Base-by-base conservation (phyloP, 2,888 invertebrate genomes). In the Merodon equestris region DNA sequence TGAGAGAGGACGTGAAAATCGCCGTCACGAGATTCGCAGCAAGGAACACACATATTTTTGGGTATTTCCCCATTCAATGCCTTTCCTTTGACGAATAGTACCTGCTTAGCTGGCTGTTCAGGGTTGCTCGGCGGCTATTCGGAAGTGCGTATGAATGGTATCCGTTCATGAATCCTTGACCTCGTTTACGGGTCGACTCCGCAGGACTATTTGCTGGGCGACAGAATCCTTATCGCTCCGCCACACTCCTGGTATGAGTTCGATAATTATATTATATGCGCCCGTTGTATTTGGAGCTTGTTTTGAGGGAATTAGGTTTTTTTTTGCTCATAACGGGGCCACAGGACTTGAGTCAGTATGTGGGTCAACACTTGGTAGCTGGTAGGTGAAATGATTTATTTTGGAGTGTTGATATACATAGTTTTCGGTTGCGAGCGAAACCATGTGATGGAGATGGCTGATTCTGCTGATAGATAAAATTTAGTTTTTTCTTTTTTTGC, bases 241-340 rank as follows among this genome's bases (percentile, higher is more conserved):
- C 58, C 58, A 64, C 54, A 66, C 60, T 66, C n/a, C 3, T 27
- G 27, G 27, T 27, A 27, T 27, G 27, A 27, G 27, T 7, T 2
- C 60, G 40, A 45, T 77, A 73, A 27, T 27, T 27, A 77, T 68
- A 27, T 27, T 27, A 77, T 68, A 63, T 73, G 73, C 63, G 63
- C 63, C 57, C 40, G 73, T 47, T 61, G 48, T 50, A 45, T 57
- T 61, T 14, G 38, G 27, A 27, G 7, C 27, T 57, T 64, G 48
- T 45, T 18, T 56, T 7, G 38, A 27, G 7, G 27, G 27, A 27
- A 27, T 27, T 7, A 27, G 7, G 2, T 27, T 47, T 54, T 53
- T 17, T 47, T 63, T 44, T 61, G 61, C 61, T 56, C 42, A 19
- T 72, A 72, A 77, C 73, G 58, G 58, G 67, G 73, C 61, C 76